Base-by-base conservation (phyloP, 1,140 invertebrate genomes). In the Helicorthomorpha holstii region DNA sequence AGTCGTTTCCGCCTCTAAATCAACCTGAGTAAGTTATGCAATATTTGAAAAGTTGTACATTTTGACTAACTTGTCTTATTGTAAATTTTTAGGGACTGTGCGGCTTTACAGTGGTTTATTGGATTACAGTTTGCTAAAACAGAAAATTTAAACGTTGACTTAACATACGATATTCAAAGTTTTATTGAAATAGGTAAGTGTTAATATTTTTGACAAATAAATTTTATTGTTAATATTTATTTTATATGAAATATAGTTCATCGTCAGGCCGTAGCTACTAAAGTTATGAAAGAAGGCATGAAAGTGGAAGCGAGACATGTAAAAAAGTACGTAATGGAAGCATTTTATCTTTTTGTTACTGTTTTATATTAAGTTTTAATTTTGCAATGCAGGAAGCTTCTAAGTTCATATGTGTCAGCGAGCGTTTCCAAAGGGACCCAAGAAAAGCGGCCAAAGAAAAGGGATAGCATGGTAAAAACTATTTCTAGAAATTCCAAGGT, bases 101-200 rank as follows among this genome's bases (percentile, higher is more conserved):
- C 68, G 52, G 80, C 81, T 61, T 85, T 82, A 0, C 87, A 95
- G 77, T 98, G 94, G 95, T 97, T 97, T 64, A 92, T 98, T 61
- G 94, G 94, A 1, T 69, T 98, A 19, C 77, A 84, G 48, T 96
- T 98, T 64, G 78, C 82, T 56, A 90, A 88, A 68, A 77, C 79
- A 12, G 80, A 83, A 66, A 85, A 83, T 66, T 68, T 87, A 16
- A 93, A 93, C 63, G 77, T 97, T 44, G 88, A 98, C 69, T 75
- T 98, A 16, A 96, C 91, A 0, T 81, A 80, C 58, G 92, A 93
- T 62, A 95, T 96, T 55, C 80, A 83, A 59, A 77, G 75, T 27
- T 95, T 96, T 66, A 89, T 83, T 7, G 83, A 91, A 57, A 59
- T 64, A 55, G 68, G 69, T 69, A 57, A 63, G 63, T 59, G 50